Evolutionary conservation across 1,140 invertebrate genomes (phyloP), one percentile per base, ranked within the genome.

Genomic region (Danaus plexippus): DNA sequence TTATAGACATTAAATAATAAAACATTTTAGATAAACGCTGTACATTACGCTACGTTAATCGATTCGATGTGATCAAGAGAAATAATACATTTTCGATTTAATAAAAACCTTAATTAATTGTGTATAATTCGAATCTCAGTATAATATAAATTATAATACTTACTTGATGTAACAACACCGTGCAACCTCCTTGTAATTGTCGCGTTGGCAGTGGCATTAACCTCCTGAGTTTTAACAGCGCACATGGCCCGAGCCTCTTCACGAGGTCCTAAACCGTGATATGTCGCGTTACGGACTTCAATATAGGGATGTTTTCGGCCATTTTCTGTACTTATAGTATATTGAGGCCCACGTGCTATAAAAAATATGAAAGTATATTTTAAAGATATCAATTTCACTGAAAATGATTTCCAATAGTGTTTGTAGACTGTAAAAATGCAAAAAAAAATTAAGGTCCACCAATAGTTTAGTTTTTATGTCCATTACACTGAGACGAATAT

Each of bases 121-220:
- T 32, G 22, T 32, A 3, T 4, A 32, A 32, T 32, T 32, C 22
- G 2, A 32, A 32, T 32, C 1, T 51, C 12, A 43, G 47, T 44
- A 44, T 42, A 32, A 49, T 49, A 47, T 40, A 5, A 44, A 41
- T 43, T 15, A 52, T 47, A 13, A 41, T 45, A 71, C 77, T 83
- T 69, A 88, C 88, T 87, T 6, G 85, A 82, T 43, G 88, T 89
- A 52, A 87, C 89, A 47, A 90, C 88, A 57, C 88, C 88, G 65
- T 88, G 88, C 3, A 90, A 64, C 55, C 88, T 71, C 61, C 88
- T 77, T 0, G 88, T 88, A 41, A 89, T 88, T 5, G 89, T 88
- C 2, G 88, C 88, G 61, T 90, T 90, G 10, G 89, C 89, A 0
- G 88, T 87, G 8, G 89, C 88, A 64, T 90, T 86, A 18, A 89